A percentile compares a stretch with the other conserved stretches of the same genome.
Evolutionary conservation across 1,140 invertebrate genomes (phyloP).

Genomic region (Bombus haemorrhoidalis): DNA sequence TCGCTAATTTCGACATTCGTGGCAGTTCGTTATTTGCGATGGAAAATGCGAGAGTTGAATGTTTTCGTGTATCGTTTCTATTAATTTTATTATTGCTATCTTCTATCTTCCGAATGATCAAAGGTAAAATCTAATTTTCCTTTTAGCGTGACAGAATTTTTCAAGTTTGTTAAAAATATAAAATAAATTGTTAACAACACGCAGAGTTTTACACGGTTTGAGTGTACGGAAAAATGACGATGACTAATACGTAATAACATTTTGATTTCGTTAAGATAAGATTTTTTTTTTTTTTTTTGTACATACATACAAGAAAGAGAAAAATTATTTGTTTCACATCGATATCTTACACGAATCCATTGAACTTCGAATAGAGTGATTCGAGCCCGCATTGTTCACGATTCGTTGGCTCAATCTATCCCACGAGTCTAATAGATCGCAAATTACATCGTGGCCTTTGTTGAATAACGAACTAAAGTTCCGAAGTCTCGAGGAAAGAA

Average conservation of each 20-base stretch:
- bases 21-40: no score
- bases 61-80: no score
- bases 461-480: not conserved
- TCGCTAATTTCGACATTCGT: not conserved
- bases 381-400: slow-evolving; percentile 30
- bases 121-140: not conserved
- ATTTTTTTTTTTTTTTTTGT: not conserved
- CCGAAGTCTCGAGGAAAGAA: not conserved
- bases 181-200: no score
- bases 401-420: slow-evolving; percentile 14
- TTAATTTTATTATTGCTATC: no score
- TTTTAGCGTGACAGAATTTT: not conserved
- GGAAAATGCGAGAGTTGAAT: no score
- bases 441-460: slow-evolving; percentile 27
- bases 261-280: not conserved
- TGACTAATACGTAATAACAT: no score
- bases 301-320: not conserved
- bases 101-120: no score
- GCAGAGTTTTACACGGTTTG: no score
- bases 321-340: not conserved
- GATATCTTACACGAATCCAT: not conserved
- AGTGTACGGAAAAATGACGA: no score
- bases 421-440: slow-evolving; percentile 22
- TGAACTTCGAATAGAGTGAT: slow-evolving; percentile 5
- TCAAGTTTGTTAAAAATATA: no score